phyloP scores from a whole-genome alignment of 2,797 vertebrate genomes.

The Phyllotis vaccarum region DNA sequence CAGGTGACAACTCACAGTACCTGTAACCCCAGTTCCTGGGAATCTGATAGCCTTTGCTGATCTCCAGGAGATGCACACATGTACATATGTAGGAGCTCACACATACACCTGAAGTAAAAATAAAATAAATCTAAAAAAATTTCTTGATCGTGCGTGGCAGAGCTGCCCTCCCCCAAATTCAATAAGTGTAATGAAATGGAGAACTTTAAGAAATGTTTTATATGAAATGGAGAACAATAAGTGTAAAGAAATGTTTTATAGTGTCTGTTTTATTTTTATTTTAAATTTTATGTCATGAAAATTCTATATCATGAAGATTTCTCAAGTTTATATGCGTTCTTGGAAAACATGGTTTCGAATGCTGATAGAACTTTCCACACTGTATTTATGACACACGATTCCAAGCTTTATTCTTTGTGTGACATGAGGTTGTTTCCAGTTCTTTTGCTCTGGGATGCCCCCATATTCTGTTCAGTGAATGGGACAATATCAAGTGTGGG shows the following conservation, averaged over 20 bases:
- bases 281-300: background rate
- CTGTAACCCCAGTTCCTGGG: background rate
- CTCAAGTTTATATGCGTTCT: background rate
- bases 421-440: background rate
- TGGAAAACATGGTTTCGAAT: constrained; percentile 13
- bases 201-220: too few relatives aligned
- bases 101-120: background rate
- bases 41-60: background rate
- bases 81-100: background rate
- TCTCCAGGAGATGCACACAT: background rate
- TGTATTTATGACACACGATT: background rate
- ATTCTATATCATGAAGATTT: background rate
- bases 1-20: background rate
- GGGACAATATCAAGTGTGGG: background rate
- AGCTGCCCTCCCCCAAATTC: background rate
- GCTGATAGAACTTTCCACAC: background rate
- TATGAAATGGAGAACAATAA: background rate
- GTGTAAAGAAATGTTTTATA: background rate
- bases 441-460: constrained; percentile 5
- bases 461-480: background rate
- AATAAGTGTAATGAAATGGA: background rate
- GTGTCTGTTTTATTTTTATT: background rate
- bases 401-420: background rate
- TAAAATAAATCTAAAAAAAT: background rate
- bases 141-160: background rate